Evolutionary conservation across 2,113 vertebrate genomes (phyloP), one percentile per base, ranked within the genome.

Genomic region (Paramisgurnus dabryanus): DNA sequence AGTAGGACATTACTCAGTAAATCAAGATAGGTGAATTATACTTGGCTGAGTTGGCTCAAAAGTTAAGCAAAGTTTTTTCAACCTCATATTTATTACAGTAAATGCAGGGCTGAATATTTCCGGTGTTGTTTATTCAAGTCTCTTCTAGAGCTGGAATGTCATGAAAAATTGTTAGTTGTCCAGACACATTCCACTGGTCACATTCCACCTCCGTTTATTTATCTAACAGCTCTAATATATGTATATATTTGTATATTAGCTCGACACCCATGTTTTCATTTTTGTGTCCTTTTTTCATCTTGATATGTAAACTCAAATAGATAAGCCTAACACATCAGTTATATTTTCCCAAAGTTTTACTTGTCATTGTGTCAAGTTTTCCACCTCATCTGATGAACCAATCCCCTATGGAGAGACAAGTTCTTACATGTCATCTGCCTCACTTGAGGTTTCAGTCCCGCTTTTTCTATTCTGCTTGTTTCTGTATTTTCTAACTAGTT

Each of bases 351-450:
- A 17, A 50, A 34, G 18, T 55, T 40, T 10, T 57, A 18, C 50
- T 18, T 41, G 69, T 72, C 34, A 34, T 5, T 39, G 9, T 34
- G 13, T 13, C 12, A 27, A 57, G 50, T 27, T 10, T 18, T 72
- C 53, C 3, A 11, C 50, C 27, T 57, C 11, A 18, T 2, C 0
- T 41, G 53, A 72, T 41, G 15, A 72, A 40, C 53, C 17, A 18
- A 18, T 43, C 34, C 27, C 12, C 61, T 58, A 53, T 55, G 76
- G 49, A 17, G 34, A 69, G 76, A 17, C 76, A 75, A 64, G 81
- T 27, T 67, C 18, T 43, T 39, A 39, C 81, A 17, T 57, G 81
- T 34, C 58, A 40, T 0, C 5, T 55, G 11, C 43, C 49, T 79
- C 40, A 53, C 12, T 61, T 45, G 5, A 13, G 64, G 41, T 67